Base-by-base conservation (phyloP, 2,113 vertebrate species). In the Tachycineta bicolor region DNA sequence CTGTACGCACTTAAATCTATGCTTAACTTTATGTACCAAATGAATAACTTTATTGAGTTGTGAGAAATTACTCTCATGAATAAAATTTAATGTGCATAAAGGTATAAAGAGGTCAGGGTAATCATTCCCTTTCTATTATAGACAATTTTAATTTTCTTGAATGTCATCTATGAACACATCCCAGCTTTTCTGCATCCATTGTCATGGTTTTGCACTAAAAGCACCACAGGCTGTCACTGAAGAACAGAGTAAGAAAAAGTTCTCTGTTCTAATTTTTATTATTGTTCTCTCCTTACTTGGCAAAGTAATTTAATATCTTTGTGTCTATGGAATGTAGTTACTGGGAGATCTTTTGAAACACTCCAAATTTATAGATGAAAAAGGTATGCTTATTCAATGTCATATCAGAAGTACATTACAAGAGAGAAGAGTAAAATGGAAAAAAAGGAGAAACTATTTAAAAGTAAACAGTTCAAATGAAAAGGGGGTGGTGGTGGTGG, bases 121-220 rank as follows among this genome's bases (percentile, higher is more conserved):
- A 62, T 93, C 0, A 70, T 85, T 80, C 60, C 33, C 14, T 73
- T 91, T 65, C 65, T 75, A 29, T 69, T 87, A 80, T 0, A 3
- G 47, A 76, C 62, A 16, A 79, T 67, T 80, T 95, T 85, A 64
- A 53, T 88, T 94, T 88, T 94, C 65, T 58, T 78, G 69, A 89
- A 87, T 56, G 24, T 70, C 13, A 37, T 78, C 63, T 70, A 31
- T 62, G 59, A 94, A 79, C n/a, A 62, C 10, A 80, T 69, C 24
- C 47, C 16, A 80, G 14, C 4, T 77, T 83, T 86, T 90, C 49
- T 86, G 29, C 47, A 80, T 34, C 65, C 14, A 62, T 19, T 65
- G 24, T 87, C 78, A 77, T 26, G 14, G 15, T 41, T 80, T 26
- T 87, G 24, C 52, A 79, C 15, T 21, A 68, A 91, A n/a, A 82